phyloP scores from a whole-genome alignment of 2,113 vertebrate genomes.

The Polyodon spathula region DNA sequence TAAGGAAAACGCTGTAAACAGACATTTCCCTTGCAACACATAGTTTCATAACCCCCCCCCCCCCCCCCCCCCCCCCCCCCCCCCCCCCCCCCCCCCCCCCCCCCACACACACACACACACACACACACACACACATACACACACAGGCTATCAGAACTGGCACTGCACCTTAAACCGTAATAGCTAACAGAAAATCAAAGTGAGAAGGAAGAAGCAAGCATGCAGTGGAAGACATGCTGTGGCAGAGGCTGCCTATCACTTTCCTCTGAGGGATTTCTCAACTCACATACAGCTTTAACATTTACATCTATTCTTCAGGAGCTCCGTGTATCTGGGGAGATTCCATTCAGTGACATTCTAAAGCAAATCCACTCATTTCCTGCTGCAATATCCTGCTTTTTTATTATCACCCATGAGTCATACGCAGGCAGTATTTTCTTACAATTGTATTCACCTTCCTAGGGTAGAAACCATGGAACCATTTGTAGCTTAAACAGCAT shows the following conservation, averaged over 20 bases:
- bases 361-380: conserved; percentile 3
- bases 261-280: conserved; percentile 3
- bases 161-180: neutral
- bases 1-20: too few relatives aligned
- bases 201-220: neutral
- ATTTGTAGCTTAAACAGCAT: neutral
- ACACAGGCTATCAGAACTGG: neutral
- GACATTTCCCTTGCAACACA: too few relatives aligned
- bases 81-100: too few relatives aligned
- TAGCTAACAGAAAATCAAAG: conserved; percentile 1
- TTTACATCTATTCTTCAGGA: conserved; percentile 4
- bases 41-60: too few relatives aligned
- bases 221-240: neutral
- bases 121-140: too few relatives aligned
- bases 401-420: neutral
- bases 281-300: conserved; percentile 7
- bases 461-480: neutral
- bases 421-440: neutral
- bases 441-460: neutral
- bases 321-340: conserved; percentile 1
- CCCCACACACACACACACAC: too few relatives aligned
- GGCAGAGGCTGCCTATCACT: neutral
- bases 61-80: too few relatives aligned
- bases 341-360: conserved; percentile 7
- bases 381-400: neutral